Evolutionary conservation across 1,140 invertebrate genomes (phyloP), one percentile per base, ranked within the genome.

Genomic region (Drosophila teissieri): DNA sequence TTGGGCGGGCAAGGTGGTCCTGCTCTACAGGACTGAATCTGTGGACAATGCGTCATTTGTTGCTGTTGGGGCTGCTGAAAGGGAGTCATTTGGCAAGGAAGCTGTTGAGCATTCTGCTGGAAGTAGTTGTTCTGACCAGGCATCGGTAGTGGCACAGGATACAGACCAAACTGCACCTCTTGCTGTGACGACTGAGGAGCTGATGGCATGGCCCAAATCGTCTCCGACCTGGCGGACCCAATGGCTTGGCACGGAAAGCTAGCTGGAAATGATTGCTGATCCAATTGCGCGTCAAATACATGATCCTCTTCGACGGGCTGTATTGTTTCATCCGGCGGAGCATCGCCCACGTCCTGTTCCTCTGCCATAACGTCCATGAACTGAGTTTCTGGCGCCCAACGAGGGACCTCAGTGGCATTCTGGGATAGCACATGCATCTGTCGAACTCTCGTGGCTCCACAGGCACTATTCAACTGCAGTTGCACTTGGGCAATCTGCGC

Each of bases 401-500:
- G 4, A 4, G 60, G 48, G 4, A 14, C 10, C 1, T 46, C 63
- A 10, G 1, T n/a, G 12, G 5, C 37, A 22, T 10, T 31, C 4
- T 60, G 54, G 2, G 46, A 7, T 0, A 44, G 22, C 1, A 42
- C 44, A 7, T 65, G 45, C 44, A 51, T 65, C 36, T 77, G 54
- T 3, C 48, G 64, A n/a, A 42, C 15, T 12, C n/a, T 42, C 4
- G 61, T 31, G 8, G 51, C 10, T 0, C 60, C 62, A 22, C 68
- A 78, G 14, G 46, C 67, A 6, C 31, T 53, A 5, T 73, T 55
- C 4, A 86, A 45, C 31, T 81, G 78, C 7, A 62, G 49, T 44
- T 86, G 82, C 15, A 86, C 52, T 7, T 81, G 53, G 0, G 74
- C 58, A 7, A 86, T 85, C 51, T 85, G 73, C 7, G 55, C 56